phyloP scores from a whole-genome alignment of 2,888 invertebrate genomes.

The Nasonia oneida region DNA sequence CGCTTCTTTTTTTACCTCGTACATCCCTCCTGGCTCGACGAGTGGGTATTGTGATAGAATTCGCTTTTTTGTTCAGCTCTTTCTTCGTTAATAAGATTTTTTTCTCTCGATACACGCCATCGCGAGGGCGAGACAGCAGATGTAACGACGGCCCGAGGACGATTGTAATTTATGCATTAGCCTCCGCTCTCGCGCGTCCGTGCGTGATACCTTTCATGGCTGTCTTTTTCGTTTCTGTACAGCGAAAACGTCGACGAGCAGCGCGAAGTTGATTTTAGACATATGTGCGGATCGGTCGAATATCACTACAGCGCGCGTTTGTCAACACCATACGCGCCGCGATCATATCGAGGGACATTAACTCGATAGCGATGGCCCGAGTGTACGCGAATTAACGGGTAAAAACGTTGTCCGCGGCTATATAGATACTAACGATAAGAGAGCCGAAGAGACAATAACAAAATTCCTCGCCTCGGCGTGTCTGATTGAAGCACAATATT shows the following conservation, averaged over 20 bases:
- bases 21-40: neutral
- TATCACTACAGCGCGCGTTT: no score
- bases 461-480: conserved; percentile 58
- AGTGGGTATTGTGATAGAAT: neutral
- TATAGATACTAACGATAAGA: no score
- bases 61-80: neutral
- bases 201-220: neutral
- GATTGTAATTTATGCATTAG: neutral
- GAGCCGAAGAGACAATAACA: no score
- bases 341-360: no score
- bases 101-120: neutral
- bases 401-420: no score
- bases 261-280: no score
- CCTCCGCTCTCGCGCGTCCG: no score
- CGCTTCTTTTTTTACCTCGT: neutral
- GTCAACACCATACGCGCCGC: no score
- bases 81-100: conserved; percentile 12
- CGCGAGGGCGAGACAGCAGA: neutral
- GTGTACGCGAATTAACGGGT: no score
- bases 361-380: no score
- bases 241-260: no score
- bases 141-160: neutral
- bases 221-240: neutral
- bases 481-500: conserved; percentile 69
- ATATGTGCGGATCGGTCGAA: no score